phyloP scores from a whole-genome alignment of 2,888 invertebrate genomes.

The Tholera decimalis region DNA sequence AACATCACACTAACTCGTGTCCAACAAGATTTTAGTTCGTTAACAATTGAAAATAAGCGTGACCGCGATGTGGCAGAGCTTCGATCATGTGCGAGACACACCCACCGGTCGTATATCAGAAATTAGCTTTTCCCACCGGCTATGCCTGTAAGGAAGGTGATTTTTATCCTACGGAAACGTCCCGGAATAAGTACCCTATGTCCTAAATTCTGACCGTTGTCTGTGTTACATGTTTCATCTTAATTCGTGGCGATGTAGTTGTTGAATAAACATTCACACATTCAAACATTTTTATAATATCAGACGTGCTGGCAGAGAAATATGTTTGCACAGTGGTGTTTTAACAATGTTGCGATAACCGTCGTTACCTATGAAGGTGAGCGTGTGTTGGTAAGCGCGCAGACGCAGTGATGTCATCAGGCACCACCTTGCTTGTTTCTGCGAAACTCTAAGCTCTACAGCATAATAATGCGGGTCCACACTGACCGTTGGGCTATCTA shows the following conservation, averaged over 20 bases:
- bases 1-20: constrained; percentile 65
- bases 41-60: constrained; percentile 85
- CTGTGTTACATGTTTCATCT: neutral
- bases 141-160: neutral
- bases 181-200: neutral
- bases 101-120: constrained; percentile 60
- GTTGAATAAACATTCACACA: neutral
- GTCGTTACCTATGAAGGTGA: constrained; percentile 78
- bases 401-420: constrained; percentile 85
- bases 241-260: neutral
- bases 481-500: constrained; percentile 75
- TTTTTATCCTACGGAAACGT: neutral
- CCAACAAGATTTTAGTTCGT: constrained; percentile 73
- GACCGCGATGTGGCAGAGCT: constrained; percentile 70
- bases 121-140: constrained; percentile 10
- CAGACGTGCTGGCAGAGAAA: constrained; percentile 48
- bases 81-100: constrained; percentile 69
- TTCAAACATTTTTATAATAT: neutral
- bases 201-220: neutral
- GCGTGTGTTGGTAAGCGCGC: constrained; percentile 73
- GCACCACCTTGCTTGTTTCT: constrained; percentile 82
- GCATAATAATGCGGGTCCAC: constrained; percentile 85
- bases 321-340: constrained; percentile 51
- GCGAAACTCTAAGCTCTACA: constrained; percentile 83
- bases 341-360: constrained; percentile 65